Conservation (phyloP, 2,888 invertebrate species). For the Drymonia ruficornis region DNA sequence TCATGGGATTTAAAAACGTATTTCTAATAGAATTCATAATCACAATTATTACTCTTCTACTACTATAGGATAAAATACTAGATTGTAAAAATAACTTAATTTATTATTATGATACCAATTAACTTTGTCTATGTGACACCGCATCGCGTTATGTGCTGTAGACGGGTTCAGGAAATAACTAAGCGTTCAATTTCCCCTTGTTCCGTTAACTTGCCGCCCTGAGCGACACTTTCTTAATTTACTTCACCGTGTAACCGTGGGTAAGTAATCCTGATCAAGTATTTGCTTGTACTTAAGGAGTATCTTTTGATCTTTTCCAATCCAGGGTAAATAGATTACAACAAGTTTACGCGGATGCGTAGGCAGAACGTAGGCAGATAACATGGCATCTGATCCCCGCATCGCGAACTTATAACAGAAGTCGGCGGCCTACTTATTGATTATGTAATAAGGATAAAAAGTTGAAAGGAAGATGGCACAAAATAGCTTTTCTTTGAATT, state of each 20-base stretch:
- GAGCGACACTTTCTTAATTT: slow-evolving; percentile 34
- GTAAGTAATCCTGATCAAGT: slow-evolving; percentile 11
- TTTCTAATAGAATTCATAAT: not conserved
- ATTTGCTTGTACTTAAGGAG: slow-evolving; percentile 9
- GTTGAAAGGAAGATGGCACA: not conserved
- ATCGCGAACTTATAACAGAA: not conserved
- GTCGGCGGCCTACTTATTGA: not conserved
- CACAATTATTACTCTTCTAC: not conserved
- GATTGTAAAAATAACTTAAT: slow-evolving; percentile 10
- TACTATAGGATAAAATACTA: slow-evolving; percentile 3
- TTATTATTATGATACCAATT: slow-evolving; percentile 28
- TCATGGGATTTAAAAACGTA: not conserved
- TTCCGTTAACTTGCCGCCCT: slow-evolving; percentile 29
- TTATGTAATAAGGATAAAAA: slow-evolving; percentile 2
- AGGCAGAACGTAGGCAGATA: slow-evolving; percentile 5
- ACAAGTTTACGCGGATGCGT: slow-evolving; percentile 1
- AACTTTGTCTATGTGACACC: slow-evolving; percentile 29
- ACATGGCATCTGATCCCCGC: not conserved
- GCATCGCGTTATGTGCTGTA: slow-evolving; percentile 17
- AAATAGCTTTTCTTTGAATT: not conserved
- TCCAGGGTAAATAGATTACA: not conserved
- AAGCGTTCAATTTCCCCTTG: slow-evolving; percentile 43
- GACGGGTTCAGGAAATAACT: slow-evolving; percentile 33
- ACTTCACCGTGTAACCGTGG: slow-evolving; percentile 23
- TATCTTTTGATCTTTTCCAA: not conserved